These are phyloP conservation scores for Pristionchus entomophagus DNA, from an alignment of 2,888 invertebrate genomes.

Conservation along the genomic window DNA sequence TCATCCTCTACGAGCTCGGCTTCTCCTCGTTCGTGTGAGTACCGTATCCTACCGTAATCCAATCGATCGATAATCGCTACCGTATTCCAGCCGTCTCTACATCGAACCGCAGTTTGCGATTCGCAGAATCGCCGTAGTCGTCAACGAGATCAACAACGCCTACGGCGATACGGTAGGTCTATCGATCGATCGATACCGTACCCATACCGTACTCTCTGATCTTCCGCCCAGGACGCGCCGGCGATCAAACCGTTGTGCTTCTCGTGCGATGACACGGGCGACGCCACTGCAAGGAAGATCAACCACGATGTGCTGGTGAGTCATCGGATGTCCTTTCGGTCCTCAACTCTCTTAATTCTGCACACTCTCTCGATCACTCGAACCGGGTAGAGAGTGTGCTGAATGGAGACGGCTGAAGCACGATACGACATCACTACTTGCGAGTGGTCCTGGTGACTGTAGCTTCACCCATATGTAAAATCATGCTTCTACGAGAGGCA, in stretches of 20 bases:
- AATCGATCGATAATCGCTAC: background rate
- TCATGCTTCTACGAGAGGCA: too few species aligned
- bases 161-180: background rate
- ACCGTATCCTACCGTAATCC: background rate
- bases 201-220: background rate
- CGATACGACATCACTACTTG: too few species aligned
- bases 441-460: too few species aligned
- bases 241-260: slow-evolving; percentile 4
- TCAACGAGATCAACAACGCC: background rate
- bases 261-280: slow-evolving; percentile 23
- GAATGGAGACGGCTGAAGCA: too few species aligned
- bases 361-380: too few species aligned
- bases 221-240: background rate
- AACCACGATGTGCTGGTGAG: background rate
- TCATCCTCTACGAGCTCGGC: background rate
- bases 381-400: too few species aligned
- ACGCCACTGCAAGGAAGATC: slow-evolving; percentile 15
- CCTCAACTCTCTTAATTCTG: too few species aligned
- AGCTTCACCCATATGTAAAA: too few species aligned
- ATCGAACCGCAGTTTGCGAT: slow-evolving; percentile 40
- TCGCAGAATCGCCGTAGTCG: background rate
- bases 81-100: slow-evolving; percentile 21
- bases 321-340: too few species aligned
- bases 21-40: background rate
- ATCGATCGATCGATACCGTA: background rate